Base-by-base conservation (phyloP, 2,797 vertebrate genomes). In the Urocyon cinereoargenteus region DNA sequence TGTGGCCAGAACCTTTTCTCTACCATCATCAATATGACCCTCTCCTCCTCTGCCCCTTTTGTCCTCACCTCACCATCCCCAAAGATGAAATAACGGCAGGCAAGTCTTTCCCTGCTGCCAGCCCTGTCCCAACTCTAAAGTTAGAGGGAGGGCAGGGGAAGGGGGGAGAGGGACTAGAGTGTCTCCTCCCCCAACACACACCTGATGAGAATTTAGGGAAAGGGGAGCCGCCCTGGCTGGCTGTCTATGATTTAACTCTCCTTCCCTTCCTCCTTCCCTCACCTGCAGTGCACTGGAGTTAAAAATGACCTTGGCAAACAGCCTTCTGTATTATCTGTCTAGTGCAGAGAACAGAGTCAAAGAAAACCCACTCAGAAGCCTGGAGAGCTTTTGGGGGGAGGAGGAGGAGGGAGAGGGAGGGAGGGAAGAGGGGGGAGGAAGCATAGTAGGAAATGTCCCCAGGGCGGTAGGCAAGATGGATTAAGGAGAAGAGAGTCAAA, bases 251-350 rank as follows among this genome's bases (percentile, higher is more conserved):
- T 89, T 90, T 89, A 91, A 75, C 22, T 34, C 51, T 70, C 16
- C 45, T 57, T 89, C 92, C 28, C 40, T 70, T 14, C 45, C 62
- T 89, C 92, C 28, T n/a, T 61, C 77, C 51, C 79, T 88, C 86
- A 93, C 83, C 85, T 92, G 91, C 97, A 92, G 75, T 93, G 85
- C 86, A 2, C 86, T 5, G 24, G 86, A 95, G 94, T 95, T 94
- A 96, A 78, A 97, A 95, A 95, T 92, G 97, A 97, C 96, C 96
- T 97, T 96, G 94, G 95, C 86, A 89, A 95, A 96, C 45, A 83
- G 91, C 77, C 77, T 77, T 81, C 83, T 87, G 93, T 89, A 79
- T 87, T 91, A 72, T 95, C 83, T 95, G 91, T 90, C 93, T 82
- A 59, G 85, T 94, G 68, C 68, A 82, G 94, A 94, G 79, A 91